These are phyloP conservation scores for Rhadinocentrus ornatus DNA, from an alignment of 2,797 vertebrate species.

Conservation along the genomic window DNA sequence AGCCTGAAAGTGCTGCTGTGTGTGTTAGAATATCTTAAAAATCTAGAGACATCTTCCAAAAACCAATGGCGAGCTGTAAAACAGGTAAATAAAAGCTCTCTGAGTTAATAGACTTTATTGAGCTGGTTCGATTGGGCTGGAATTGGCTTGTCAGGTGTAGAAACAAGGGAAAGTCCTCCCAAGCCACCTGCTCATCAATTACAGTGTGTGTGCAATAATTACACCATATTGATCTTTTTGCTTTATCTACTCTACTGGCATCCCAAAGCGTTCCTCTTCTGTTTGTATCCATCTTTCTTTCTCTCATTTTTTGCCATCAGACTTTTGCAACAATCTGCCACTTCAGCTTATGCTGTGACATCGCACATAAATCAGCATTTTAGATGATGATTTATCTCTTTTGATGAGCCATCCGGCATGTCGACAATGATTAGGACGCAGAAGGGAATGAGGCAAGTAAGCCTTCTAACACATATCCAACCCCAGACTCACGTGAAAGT, in stretches of 20 bases:
- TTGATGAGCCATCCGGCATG: constrained; percentile 16
- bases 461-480: no score
- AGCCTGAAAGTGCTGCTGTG: constrained; percentile 27
- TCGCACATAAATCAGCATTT: no score
- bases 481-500: no score
- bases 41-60: constrained; percentile 32
- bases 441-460: background rate
- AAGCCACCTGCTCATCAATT: constrained; percentile 74
- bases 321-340: constrained; percentile 15
- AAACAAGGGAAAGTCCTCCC: constrained; percentile 52
- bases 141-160: constrained; percentile 59
- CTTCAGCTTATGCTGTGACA: constrained; percentile 34
- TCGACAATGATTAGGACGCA: constrained; percentile 12
- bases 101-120: constrained; percentile 64
- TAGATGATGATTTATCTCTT: constrained; percentile 17
- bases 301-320: constrained; percentile 27
- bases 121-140: constrained; percentile 59
- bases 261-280: constrained; percentile 68
- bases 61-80: background rate
- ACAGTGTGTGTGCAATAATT: constrained; percentile 72
- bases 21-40: constrained; percentile 28
- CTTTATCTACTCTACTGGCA: constrained; percentile 67
- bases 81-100: constrained; percentile 57
- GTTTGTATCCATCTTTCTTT: constrained; percentile 13
- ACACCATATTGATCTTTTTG: constrained; percentile 73